Base-by-base conservation (phyloP, 2,113 vertebrate species). In the Callocephalon fimbriatum region DNA sequence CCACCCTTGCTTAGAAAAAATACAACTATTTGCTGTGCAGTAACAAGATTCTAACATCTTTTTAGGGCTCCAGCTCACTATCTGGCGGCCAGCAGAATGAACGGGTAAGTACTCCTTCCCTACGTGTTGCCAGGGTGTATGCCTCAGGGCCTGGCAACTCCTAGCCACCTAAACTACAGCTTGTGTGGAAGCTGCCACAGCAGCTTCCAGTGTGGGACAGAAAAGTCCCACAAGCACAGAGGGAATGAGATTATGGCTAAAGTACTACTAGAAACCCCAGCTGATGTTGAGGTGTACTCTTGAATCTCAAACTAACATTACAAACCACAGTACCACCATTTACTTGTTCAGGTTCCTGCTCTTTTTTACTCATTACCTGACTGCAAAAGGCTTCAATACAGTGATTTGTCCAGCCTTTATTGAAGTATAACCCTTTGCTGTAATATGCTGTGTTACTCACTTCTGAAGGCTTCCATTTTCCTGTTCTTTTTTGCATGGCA, bases 91-190 rank as follows among this genome's bases (percentile, higher is more conserved):
- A 13, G 6, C 95, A 97, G 66, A 94, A 54, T 14, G 95, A 95
- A 70, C 88, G 83, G 91, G 96, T 97, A 92, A 96, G 95, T 17
- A 5, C 12, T 77, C 38, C 38, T 62, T 72, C 63, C 50, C 67
- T 63, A 4, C 0, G 0, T 25, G 12, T 16, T 65, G 38, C 51
- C 42, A 65, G 27, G n/a, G 42, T 50, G 40, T 63, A 23, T 35
- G 75, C 20, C 50, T 66, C 47, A 44, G 12, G 5, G 31, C 58
- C 72, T 72, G 88, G 61, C 59, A 70, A 19, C 54, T 32, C 47
- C 54, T 51, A 63, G 42, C 44, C 45, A 53, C 22, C 54, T 45
- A 8, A 45, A 71, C 19, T 27, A 8, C 26, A 79, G 4, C 44
- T 31, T 15, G n/a, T 86, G n/a, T 35, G 61, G 62, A 72, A 86